Evolutionary conservation across 2,888 invertebrate genomes (phyloP).

Genomic region (Ochlodes sylvanus): DNA sequence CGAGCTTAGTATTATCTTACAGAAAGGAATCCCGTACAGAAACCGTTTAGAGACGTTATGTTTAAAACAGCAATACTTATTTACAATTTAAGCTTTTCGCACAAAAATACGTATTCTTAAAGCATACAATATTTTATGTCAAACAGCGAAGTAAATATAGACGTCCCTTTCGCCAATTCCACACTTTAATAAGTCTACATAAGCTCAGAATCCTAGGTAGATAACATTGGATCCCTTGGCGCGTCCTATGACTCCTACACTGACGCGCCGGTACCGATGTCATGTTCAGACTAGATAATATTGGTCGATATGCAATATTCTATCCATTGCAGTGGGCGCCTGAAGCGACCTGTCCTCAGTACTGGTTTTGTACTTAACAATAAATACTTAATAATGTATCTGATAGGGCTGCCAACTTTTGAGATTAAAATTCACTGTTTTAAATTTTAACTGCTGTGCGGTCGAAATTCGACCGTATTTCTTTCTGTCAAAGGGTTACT

Average conservation of each 20-base stretch:
- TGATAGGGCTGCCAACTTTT: no score
- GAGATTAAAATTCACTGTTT: no score
- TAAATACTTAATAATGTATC: no score
- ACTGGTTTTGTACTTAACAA: no score
- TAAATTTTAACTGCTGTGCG: no score
- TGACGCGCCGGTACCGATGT: background rate
- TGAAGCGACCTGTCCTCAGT: background rate
- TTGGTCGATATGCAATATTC: slow-evolving; percentile 13
- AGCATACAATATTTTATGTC: slow-evolving; percentile 54
- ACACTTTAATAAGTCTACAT: slow-evolving; percentile 33
- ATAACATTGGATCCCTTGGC: slow-evolving; percentile 8
- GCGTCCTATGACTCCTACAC: no score
- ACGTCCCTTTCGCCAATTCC: slow-evolving; percentile 58
- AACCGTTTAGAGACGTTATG: slow-evolving; percentile 49
- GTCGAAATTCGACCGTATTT: no score
- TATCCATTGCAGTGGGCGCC: slow-evolving; percentile 18
- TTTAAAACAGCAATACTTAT: slow-evolving; percentile 64
- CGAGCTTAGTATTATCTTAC: slow-evolving; percentile 46
- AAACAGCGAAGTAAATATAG: slow-evolving; percentile 52
- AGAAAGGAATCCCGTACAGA: slow-evolving; percentile 53
- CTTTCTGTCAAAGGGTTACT: no score
- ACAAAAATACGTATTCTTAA: slow-evolving; percentile 63
- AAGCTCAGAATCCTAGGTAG: slow-evolving; percentile 17
- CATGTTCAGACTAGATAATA: slow-evolving; percentile 1
- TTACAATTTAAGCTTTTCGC: slow-evolving; percentile 74